A percentile compares a stretch with the other conserved stretches of the same genome.
Conservation (phyloP, 2,888 invertebrate genomes). For the Apodemia duryi region DNA sequence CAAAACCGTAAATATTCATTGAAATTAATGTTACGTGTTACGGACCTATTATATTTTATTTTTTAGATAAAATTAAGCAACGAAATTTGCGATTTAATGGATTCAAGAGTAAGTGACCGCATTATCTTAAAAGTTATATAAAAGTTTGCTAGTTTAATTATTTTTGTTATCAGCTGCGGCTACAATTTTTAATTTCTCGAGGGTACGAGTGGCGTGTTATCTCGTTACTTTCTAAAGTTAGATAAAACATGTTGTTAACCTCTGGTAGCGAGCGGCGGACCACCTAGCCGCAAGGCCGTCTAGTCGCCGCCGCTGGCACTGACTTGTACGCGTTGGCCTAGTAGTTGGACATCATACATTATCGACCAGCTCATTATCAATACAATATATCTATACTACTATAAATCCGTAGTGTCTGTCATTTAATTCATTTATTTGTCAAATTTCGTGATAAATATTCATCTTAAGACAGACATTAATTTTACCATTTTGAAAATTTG, state of each 20-base stretch:
- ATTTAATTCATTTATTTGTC: no score
- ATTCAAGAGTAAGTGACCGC: neutral
- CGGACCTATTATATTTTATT: no score
- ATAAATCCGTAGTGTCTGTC: no score
- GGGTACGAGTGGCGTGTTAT: slow-evolving; percentile 53
- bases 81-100: neutral
- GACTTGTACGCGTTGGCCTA: slow-evolving; percentile 34
- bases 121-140: slow-evolving; percentile 10
- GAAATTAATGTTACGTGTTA: no score
- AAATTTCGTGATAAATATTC: no score
- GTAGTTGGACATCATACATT: slow-evolving; percentile 22
- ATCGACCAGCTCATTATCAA: neutral
- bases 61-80: neutral
- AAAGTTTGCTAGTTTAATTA: slow-evolving; percentile 10
- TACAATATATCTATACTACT: no score
- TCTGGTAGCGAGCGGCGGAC: slow-evolving; percentile 69
- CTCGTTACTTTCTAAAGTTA: slow-evolving; percentile 75
- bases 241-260: slow-evolving; percentile 74
- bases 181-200: slow-evolving; percentile 36
- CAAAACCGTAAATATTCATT: no score
- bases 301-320: slow-evolving; percentile 52
- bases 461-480: no score
- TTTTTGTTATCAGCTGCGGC: slow-evolving; percentile 19
- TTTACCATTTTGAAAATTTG: no score
- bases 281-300: slow-evolving; percentile 55